Evolutionary conservation across 2,888 invertebrate species (phyloP), one percentile per base, ranked within the genome.

Genomic region (Hyppa rectilinea): DNA sequence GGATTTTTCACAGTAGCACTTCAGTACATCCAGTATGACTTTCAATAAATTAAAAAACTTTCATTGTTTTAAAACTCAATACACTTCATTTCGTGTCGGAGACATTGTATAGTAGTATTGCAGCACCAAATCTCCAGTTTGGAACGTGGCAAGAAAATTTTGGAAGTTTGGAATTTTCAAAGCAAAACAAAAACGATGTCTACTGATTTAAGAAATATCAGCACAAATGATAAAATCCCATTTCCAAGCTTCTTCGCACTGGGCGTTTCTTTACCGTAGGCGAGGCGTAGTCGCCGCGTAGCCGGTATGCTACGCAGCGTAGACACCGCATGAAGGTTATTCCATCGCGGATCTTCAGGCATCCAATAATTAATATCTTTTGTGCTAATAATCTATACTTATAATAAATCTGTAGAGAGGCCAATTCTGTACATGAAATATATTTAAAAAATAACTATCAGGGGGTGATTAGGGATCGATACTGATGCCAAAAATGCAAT

Each of bases 11-110:
- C n/a, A n/a, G n/a, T n/a, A n/a, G n/a, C n/a, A n/a, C n/a, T n/a
- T n/a, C n/a, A n/a, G n/a, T 69, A 38, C 29, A 17, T 60, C 43
- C n/a, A 61, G 14, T 56, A 20, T 34, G 9, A 36, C n/a, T 43
- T n/a, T n/a, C n/a, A n/a, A n/a, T n/a, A n/a, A n/a, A n/a, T n/a
- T n/a, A n/a, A n/a, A n/a, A n/a, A n/a, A n/a, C n/a, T n/a, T n/a
- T n/a, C n/a, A n/a, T n/a, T n/a, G n/a, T 5, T 38, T 10, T 12
- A 17, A 38, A 29, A 29, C 9, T 20, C n/a, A 45, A n/a, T 55
- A n/a, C 38, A 36, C 43, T 17, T 17, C 5, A 6, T 34, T 56
- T 61, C 60, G 55, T 75, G 26, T 17, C 36, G 10, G 36, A 38
- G 53, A 23, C 31, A 38, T 36, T 65, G 20, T 38, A 26, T 63